A percentile compares a stretch with the other conserved stretches of the same genome.
phyloP scores from a whole-genome alignment of 2,113 vertebrate species.

The Leptocoma aspasia region DNA sequence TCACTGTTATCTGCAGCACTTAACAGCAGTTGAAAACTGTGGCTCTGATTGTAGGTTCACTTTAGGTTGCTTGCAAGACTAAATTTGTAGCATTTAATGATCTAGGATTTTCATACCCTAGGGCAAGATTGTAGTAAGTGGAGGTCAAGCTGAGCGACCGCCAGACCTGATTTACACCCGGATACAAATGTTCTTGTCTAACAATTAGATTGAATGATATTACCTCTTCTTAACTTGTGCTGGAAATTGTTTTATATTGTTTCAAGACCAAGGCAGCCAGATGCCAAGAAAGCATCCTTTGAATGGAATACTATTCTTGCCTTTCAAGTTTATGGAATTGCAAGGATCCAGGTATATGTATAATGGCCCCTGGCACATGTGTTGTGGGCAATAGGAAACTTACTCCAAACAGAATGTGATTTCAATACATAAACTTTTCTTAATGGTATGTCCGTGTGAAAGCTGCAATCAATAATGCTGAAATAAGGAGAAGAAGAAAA shows the following conservation, averaged over 20 bases:
- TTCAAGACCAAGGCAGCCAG: not conserved
- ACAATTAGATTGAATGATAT: slow-evolving; percentile 23
- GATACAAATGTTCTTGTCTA: slow-evolving; percentile 46
- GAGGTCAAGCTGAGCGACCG: slow-evolving; percentile 52
- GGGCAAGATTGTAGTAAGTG: slow-evolving; percentile 49
- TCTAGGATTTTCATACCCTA: slow-evolving; percentile 57
- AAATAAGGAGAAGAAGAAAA: not conserved
- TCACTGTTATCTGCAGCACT: not conserved
- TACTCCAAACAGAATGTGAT: not conserved
- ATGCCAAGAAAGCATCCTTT: not conserved
- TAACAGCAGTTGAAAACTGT: not conserved
- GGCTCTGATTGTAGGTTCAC: not conserved
- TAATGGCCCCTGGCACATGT: not conserved
- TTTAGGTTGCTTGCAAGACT: slow-evolving; percentile 46
- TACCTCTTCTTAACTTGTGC: not conserved
- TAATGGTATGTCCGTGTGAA: not conserved
- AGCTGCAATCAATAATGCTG: not conserved
- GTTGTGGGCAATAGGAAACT: not conserved
- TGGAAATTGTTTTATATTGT: not conserved
- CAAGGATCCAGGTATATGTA: rapidly evolving
- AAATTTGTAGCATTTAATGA: slow-evolving; percentile 50
- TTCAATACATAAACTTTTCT: not conserved
- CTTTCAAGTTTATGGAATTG: not conserved
- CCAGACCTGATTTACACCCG: slow-evolving; percentile 42
- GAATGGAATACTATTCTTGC: not conserved